These are phyloP conservation scores for Nibea albiflora DNA, from an alignment of 2,113 vertebrate species.

Conservation along the genomic window DNA sequence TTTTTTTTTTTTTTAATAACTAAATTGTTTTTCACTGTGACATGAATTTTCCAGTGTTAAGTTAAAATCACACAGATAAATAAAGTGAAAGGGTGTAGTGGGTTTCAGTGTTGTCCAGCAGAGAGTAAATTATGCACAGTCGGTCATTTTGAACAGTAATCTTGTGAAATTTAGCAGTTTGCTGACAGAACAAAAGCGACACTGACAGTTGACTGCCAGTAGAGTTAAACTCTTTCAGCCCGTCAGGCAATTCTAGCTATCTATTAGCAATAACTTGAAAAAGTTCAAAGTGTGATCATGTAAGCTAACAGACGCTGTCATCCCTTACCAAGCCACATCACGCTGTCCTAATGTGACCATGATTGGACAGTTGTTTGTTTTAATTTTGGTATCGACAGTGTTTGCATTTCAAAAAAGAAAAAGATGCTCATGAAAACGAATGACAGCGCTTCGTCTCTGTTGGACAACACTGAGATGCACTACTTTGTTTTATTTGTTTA, in stretches of 20 bases:
- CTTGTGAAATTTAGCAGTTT: neutral
- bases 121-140: neutral
- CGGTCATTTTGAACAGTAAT: neutral
- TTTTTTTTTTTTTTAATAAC: neutral
- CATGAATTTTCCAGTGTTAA: neutral
- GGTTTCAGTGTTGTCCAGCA: neutral
- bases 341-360: too few species aligned
- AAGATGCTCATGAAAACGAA: neutral
- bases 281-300: neutral
- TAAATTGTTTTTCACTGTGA: neutral
- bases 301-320: neutral
- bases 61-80: neutral
- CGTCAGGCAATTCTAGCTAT: neutral
- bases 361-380: neutral
- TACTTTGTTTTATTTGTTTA: constrained; percentile 2
- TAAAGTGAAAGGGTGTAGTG: neutral
- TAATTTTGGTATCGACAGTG: neutral
- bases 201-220: neutral
- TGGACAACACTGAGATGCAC: neutral
- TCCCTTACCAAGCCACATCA: neutral
- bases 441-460: constrained; percentile 4
- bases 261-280: neutral
- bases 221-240: neutral
- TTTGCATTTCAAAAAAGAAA: neutral
- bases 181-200: neutral